A percentile compares a stretch with the other conserved stretches of the same genome.
phyloP scores from a whole-genome alignment of 2,888 invertebrate genomes.

The Oligia latruncula region DNA sequence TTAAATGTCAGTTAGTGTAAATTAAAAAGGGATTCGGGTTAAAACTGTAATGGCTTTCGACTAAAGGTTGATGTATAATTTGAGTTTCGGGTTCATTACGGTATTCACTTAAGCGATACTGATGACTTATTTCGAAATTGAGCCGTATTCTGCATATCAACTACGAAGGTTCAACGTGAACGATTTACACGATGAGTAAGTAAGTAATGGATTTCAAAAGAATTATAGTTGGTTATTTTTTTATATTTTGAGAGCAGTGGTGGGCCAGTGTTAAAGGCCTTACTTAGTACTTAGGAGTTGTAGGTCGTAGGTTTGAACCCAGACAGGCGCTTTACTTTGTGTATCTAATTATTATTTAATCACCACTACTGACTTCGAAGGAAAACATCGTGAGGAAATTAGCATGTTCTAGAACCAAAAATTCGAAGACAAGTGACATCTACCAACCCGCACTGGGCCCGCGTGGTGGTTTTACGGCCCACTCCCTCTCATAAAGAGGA shows the following conservation, averaged over 20 bases:
- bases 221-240: not conserved
- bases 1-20: slow-evolving; percentile 57
- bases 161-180: slow-evolving; percentile 18
- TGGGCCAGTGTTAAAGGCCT: too few relatives aligned
- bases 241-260: not conserved
- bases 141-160: slow-evolving; percentile 54
- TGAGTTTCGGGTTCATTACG: slow-evolving; percentile 44
- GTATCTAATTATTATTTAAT: too few relatives aligned
- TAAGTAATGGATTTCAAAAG: not conserved
- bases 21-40: slow-evolving; percentile 60
- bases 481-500: too few relatives aligned
- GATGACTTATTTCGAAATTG: slow-evolving; percentile 44
- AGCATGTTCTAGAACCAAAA: too few relatives aligned
- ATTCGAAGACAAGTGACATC: too few relatives aligned
- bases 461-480: too few relatives aligned
- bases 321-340: too few relatives aligned
- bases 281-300: too few relatives aligned
- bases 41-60: slow-evolving; percentile 41
- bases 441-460: too few relatives aligned
- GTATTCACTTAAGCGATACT: slow-evolving; percentile 22
- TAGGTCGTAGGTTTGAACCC: too few relatives aligned
- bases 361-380: too few relatives aligned
- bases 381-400: too few relatives aligned
- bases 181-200: slow-evolving; percentile 15
- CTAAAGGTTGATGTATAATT: slow-evolving; percentile 39